A percentile compares a stretch with the other conserved stretches of the same genome.
Conservation (phyloP, 37 sponge, comb jelly and placozoan genomes). For the Lycopodina hypogea region DNA sequence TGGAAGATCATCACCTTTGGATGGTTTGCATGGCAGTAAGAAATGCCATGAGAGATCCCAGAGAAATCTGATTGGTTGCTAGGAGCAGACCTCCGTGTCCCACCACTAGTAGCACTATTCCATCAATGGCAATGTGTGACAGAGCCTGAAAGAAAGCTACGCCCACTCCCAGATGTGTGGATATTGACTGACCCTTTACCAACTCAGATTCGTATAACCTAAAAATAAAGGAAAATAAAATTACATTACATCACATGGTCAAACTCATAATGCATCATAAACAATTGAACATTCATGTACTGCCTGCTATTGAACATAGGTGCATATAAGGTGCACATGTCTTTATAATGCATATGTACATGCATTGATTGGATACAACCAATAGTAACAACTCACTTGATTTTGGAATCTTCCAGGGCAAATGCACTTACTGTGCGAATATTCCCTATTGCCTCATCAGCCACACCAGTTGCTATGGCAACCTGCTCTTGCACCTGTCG, state of each 20-base stretch:
- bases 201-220: slow-evolving; percentile 73
- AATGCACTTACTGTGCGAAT: slow-evolving; percentile 89
- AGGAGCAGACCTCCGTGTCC: slow-evolving; percentile 85
- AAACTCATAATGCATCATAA: too few relatives aligned
- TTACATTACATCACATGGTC: too few relatives aligned
- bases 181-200: slow-evolving; percentile 34
- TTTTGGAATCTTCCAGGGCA: slow-evolving; percentile 85
- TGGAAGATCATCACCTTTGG: slow-evolving; percentile 56
- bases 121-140: slow-evolving; percentile 83
- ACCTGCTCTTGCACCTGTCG: slow-evolving; percentile 84
- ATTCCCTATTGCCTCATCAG: slow-evolving; percentile 91
- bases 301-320: too few relatives aligned
- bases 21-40: slow-evolving; percentile 84
- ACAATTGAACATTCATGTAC: too few relatives aligned
- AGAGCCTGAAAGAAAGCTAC: slow-evolving; percentile 86
- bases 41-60: slow-evolving; percentile 89
- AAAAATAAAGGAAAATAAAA: too few relatives aligned
- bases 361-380: too few relatives aligned
- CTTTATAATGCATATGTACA: too few relatives aligned
- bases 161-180: slow-evolving; percentile 74
- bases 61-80: slow-evolving; percentile 75
- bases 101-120: slow-evolving; percentile 76
- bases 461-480: slow-evolving; percentile 78
- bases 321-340: too few relatives aligned
- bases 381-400: slow-evolving; percentile 32